Percentiles rank a stretch among this genome's conserved stretches.
These are phyloP conservation scores for Papilio dardanus DNA, from an alignment of 1,140 invertebrate genomes.

Conservation along the genomic window DNA sequence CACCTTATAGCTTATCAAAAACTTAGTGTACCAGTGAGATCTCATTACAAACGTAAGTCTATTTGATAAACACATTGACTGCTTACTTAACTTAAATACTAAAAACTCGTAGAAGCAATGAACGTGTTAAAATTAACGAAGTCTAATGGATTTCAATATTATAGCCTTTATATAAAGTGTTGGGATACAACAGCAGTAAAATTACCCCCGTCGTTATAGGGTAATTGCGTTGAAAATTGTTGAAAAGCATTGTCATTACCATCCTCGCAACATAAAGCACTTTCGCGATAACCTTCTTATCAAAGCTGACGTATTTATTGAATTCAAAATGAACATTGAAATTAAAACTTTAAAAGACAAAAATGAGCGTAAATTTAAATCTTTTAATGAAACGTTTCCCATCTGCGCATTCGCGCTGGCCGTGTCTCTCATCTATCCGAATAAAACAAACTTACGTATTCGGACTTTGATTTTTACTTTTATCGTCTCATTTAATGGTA, in stretches of 20 bases:
- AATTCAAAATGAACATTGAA: not conserved
- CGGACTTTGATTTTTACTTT: conserved; percentile 47
- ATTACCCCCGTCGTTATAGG: conserved; percentile 6
- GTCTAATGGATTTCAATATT: not conserved
- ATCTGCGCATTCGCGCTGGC: conserved; percentile 62
- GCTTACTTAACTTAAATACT: no score
- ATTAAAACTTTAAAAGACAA: not conserved
- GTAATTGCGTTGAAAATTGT: conserved; percentile 20
- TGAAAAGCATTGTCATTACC: conserved; percentile 4
- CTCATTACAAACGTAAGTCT: no score
- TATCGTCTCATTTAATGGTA: conserved; percentile 46
- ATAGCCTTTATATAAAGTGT: conserved; percentile 1
- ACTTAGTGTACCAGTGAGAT: no score
- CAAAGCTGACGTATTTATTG: not conserved
- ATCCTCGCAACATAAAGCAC: not conserved
- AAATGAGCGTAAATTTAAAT: conserved; percentile 49
- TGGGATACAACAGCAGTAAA: conserved; percentile 31
- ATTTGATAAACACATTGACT: no score
- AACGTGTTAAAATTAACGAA: not conserved
- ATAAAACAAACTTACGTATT: conserved; percentile 46
- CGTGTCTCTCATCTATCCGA: conserved; percentile 61
- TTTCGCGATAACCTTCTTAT: conserved; percentile 1
- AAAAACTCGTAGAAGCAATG: no score
- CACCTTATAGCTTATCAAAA: no score
- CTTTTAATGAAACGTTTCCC: conserved; percentile 65